phyloP scores from a whole-genome alignment of 2,888 invertebrate species.

The Choreutis nemorana region DNA sequence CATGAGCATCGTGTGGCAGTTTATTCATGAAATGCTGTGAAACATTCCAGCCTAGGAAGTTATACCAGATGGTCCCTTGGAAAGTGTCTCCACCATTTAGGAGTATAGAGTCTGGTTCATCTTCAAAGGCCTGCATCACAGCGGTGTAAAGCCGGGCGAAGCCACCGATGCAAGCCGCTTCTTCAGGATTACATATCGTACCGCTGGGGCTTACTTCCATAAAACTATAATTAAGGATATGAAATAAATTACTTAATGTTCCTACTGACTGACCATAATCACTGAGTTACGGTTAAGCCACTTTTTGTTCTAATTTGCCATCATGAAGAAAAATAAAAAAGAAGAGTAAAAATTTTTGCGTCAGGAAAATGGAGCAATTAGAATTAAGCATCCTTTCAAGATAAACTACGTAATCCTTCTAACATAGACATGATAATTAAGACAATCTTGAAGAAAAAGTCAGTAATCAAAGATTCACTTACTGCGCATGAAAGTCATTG shows the following conservation, averaged over 20 bases:
- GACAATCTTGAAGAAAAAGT: constrained; percentile 3
- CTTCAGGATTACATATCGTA: constrained; percentile 56
- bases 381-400: no score
- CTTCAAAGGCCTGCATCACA: constrained; percentile 42
- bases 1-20: constrained; percentile 80
- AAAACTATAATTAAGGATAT: constrained; percentile 46
- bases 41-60: constrained; percentile 75
- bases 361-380: no score
- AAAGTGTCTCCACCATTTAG: constrained; percentile 75
- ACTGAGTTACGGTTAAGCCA: constrained; percentile 1
- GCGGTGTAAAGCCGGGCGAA: constrained; percentile 72
- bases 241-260: not conserved
- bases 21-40: constrained; percentile 78
- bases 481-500: constrained; percentile 69
- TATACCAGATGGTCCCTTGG: constrained; percentile 80
- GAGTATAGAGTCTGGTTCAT: constrained; percentile 70
- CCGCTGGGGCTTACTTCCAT: constrained; percentile 67
- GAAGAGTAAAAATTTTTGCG: not conserved
- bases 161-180: constrained; percentile 71
- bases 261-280: not conserved
- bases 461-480: constrained; percentile 21
- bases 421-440: not conserved
- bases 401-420: not conserved
- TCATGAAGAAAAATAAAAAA: not conserved
- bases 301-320: not conserved